These are phyloP conservation scores for Caerostris darwini DNA, from an alignment of 1,140 invertebrate genomes.

Conservation along the genomic window DNA sequence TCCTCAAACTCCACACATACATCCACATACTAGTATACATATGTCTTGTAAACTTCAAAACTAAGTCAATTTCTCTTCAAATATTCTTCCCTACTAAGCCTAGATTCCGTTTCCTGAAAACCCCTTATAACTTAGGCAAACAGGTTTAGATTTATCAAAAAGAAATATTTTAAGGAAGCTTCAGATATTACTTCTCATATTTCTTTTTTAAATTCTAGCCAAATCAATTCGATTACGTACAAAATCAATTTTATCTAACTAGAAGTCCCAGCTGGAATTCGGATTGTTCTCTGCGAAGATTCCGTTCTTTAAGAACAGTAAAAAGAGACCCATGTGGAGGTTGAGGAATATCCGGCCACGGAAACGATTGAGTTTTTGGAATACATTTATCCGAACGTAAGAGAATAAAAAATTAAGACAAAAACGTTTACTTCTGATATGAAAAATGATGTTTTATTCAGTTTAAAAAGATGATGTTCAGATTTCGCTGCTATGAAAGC, in stretches of 20 bases:
- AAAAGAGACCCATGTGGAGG: background rate
- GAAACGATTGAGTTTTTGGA: background rate
- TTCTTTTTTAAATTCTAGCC: background rate
- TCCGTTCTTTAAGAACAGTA: conserved; percentile 13
- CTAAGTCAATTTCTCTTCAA: too few species aligned
- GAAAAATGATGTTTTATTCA: background rate
- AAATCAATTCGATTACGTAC: conserved; percentile 26
- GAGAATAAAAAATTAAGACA: too few species aligned
- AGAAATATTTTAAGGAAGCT: background rate
- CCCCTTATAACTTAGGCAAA: background rate
- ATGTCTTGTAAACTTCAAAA: too few species aligned
- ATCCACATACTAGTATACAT: too few species aligned
- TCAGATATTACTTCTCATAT: background rate
- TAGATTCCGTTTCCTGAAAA: too few species aligned
- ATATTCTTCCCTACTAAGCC: too few species aligned
- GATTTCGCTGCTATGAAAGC: too few species aligned
- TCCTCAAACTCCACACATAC: too few species aligned
- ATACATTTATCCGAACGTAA: background rate
- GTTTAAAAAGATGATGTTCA: background rate
- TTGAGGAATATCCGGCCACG: background rate
- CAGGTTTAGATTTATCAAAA: conserved; percentile 18
- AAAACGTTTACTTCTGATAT: too few species aligned
- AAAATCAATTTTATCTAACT: conserved; percentile 28
- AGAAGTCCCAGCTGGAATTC: background rate
- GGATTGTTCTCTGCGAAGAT: background rate